Evolutionary conservation across 2,113 vertebrate genomes (phyloP), one percentile per base, ranked within the genome.

Genomic region (Falco punctatus): DNA sequence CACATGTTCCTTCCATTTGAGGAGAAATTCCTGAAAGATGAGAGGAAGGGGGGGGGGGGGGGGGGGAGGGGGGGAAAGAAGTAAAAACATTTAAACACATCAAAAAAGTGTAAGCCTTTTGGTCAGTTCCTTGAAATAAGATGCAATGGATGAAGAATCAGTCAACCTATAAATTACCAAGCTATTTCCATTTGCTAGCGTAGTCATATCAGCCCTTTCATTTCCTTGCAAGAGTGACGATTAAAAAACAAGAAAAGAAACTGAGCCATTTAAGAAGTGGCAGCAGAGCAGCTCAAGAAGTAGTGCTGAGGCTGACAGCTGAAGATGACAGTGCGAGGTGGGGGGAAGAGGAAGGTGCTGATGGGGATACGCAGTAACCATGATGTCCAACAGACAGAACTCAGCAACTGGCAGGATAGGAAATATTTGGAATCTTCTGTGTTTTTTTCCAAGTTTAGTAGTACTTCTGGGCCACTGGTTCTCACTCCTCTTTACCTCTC

Each of bases 11-110:
- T 66, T 99, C 99, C 55, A 97, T 97, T 77, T 99, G 99, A 94
- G 99, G 96, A 75, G 99, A 98, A 96, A 99, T 98, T 91, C 99
- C 99, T 99, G 85, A 67, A 92, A n/a, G 17, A 96, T 46, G 28
- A 95, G 35, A 57, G 93, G 92, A 86, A 94, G 22, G 7, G 12
- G 42, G 13, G 13, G 58, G 7, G 35, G 4, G 13, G 94, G 22
- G 7, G 13, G 42, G 11, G 11, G 58, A 4, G n/a, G n/a, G n/a
- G 35, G 35, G 35, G 7, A 35, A 11, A 38, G 44, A 33, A 13
- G 17, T 18, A 48, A 33, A 57, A 51, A 65, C 23, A 2, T 57
- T 14, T 67, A 30, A 52, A 57, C 83, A 6, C 19, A 71, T 26
- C 21, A 32, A 32, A 65, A 72, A 64, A 59, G 8, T 0, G 0